Evolutionary conservation across 1,140 invertebrate species (phyloP), one percentile per base, ranked within the genome.

Genomic region (Atta colombica): DNA sequence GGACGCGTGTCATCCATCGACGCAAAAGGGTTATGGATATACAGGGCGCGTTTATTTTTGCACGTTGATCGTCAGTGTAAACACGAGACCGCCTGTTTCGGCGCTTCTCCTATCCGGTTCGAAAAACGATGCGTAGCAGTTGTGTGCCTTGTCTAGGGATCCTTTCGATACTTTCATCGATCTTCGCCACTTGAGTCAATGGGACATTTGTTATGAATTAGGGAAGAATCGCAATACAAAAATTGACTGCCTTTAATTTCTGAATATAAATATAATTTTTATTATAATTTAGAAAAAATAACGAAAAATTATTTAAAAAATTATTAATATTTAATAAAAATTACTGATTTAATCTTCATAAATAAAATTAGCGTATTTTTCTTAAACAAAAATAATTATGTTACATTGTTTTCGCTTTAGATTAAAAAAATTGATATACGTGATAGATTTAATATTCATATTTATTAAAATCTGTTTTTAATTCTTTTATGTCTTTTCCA

Each of bases 11-110:
- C 80, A 55, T 60, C 74, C 61, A 58, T 60, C 25, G 85, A 60
- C 45, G 21, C 28, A 63, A 58, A 78, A 71, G 45, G 66, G 74
- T 53, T 45, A 39, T 45, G 14, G 39, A 51, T 77, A 66, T 80
- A 80, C 84, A 21, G 51, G 45, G 45, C 88, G 45, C 7, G 80
- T 90, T 85, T 85, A 85, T 81, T 87, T 87, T 90, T 87, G 84
- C 80, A 90, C 80, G 89, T 88, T 90, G 81, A 69, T 78, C 31
- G 78, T 80, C 28, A 86, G 65, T 77, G 88, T 90, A 90, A 89
- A 89, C 61, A 91, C 55, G 21, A 81, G 39, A 68, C 86, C 39
- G 71, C 80, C 55, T 82, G 60, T 45, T 65, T n/a, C 45, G 45
- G 21, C 75, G 88, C 72, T 71, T 77, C 61, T 87, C 28, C 7